phyloP scores from a whole-genome alignment of 2,113 vertebrate genomes.

The Protobothrops mucrosquamatus region DNA sequence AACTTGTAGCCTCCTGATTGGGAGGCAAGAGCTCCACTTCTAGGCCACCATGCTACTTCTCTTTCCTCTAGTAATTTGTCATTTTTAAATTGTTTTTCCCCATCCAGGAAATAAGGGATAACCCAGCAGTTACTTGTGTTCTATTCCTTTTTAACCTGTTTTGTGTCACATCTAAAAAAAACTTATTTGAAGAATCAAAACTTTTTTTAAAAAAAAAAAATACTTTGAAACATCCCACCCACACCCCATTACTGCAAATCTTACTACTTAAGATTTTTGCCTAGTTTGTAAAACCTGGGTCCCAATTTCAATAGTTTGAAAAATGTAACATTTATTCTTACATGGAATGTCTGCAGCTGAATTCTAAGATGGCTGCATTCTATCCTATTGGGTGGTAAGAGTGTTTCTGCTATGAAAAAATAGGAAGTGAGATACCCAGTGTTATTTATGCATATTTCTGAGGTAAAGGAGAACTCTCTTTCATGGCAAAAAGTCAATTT shows the following conservation, averaged over 20 bases:
- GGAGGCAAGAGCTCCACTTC: not conserved
- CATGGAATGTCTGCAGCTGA: not conserved
- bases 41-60: not conserved
- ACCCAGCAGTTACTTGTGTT: not conserved
- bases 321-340: not conserved
- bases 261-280: not conserved
- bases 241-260: not conserved
- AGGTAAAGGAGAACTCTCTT: not conserved
- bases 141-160: not conserved
- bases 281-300: not conserved
- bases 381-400: not conserved
- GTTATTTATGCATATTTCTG: not conserved
- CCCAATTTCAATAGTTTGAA: not conserved
- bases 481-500: not conserved
- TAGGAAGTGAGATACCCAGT: not conserved
- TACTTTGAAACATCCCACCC: not conserved
- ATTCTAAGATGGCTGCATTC: not conserved
- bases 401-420: not conserved
- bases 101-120: not conserved
- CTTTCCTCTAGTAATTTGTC: not conserved
- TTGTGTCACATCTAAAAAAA: not conserved
- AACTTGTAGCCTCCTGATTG: not conserved
- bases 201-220: not conserved
- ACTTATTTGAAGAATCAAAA: not conserved
- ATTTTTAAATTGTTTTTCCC: not conserved